Conservation (phyloP, 2,888 invertebrate species). For the Elegia similella region DNA sequence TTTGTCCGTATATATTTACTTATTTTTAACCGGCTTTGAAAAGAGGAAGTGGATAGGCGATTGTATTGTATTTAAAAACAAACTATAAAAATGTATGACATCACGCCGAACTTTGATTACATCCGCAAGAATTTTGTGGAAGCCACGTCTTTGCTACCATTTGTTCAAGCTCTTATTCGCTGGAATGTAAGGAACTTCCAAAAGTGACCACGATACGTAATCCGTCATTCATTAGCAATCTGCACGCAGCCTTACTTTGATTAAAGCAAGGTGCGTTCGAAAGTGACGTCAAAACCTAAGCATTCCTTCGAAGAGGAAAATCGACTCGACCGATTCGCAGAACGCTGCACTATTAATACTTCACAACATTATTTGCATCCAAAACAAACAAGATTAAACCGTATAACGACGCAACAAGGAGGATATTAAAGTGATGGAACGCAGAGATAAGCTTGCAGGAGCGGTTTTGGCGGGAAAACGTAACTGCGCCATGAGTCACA, state of each 20-base stretch:
- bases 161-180: no score
- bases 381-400: conserved; percentile 28
- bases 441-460: conserved; percentile 31
- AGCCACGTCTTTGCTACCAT: no score
- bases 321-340: conserved; percentile 62
- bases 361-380: conserved; percentile 34
- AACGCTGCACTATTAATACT: conserved; percentile 72
- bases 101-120: no score
- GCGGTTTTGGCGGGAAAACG: conserved; percentile 63
- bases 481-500: conserved; percentile 59
- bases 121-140: no score
- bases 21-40: no score
- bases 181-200: no score
- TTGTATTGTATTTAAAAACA: no score
- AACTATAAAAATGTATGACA: no score
- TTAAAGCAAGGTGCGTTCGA: conserved; percentile 44
- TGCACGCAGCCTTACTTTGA: conserved; percentile 22
- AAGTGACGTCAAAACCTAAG: conserved; percentile 57
- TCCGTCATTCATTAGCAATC: conserved; percentile 10
- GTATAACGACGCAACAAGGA: conserved; percentile 29
- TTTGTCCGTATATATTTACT: no score
- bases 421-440: conserved; percentile 6
- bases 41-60: no score
- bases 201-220: not conserved
- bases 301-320: conserved; percentile 77